Evolutionary conservation across 2,113 vertebrate genomes (phyloP).

Genomic region (Castor canadensis): DNA sequence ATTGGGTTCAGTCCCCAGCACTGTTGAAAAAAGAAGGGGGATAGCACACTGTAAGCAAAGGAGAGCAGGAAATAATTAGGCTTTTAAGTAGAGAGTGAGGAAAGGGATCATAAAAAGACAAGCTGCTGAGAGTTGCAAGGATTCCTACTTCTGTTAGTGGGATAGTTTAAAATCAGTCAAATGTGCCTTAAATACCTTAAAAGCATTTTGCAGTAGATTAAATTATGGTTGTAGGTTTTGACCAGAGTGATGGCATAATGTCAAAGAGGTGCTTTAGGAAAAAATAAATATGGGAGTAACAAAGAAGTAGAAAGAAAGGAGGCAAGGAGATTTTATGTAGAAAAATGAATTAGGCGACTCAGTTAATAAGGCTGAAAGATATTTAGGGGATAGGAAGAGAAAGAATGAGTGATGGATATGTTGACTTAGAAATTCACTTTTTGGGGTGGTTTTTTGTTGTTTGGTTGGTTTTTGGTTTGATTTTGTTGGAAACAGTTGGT

Average conservation of each 20-base stretch:
- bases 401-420: not conserved
- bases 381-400: not conserved
- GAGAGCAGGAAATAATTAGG: not conserved
- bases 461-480: no score
- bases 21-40: no score
- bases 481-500: not conserved
- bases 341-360: not conserved
- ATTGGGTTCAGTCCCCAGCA: not conserved
- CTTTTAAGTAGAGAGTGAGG: not conserved
- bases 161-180: slow-evolving; percentile 4
- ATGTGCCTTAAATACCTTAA: not conserved
- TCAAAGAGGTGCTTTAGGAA: slow-evolving; percentile 9
- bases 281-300: not conserved
- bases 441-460: no score
- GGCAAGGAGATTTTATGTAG: not conserved
- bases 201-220: not conserved
- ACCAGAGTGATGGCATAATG: not conserved
- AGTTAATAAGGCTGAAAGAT: not conserved
- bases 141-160: not conserved
- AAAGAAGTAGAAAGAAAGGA: not conserved
- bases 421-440: not conserved
- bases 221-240: not conserved
- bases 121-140: not conserved
- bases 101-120: not conserved
- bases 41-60: not conserved